A percentile compares a stretch with the other conserved stretches of the same genome.
Evolutionary conservation across 2,113 vertebrate genomes (phyloP).

Genomic region (Sturnus vulgaris): DNA sequence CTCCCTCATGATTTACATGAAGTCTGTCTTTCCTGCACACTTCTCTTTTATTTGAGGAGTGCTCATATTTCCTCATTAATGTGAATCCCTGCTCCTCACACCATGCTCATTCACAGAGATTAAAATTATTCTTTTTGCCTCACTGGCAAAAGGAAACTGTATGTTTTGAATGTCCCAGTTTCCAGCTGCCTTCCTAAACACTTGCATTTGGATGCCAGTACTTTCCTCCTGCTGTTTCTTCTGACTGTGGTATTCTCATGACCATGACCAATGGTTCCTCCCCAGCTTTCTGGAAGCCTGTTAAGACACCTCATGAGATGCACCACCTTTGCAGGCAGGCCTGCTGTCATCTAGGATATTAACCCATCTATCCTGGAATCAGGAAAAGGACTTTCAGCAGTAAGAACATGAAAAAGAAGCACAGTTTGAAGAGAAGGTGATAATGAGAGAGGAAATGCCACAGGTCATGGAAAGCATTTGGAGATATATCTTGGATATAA

Average conservation of each 20-base stretch:
- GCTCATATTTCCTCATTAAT: neutral
- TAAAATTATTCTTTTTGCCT: neutral
- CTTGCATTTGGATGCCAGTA: neutral
- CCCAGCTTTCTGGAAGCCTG: neutral
- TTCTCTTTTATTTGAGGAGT: neutral
- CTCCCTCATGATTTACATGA: neutral
- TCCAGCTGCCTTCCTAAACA: neutral
- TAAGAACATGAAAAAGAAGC: neutral
- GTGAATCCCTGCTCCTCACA: neutral
- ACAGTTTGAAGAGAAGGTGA: neutral
- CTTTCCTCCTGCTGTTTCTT: neutral
- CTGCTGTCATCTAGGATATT: neutral
- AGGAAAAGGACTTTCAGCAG: neutral
- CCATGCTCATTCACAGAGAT: neutral
- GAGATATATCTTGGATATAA: neutral
- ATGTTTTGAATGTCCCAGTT: neutral
- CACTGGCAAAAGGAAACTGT: neutral
- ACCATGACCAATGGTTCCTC: neutral
- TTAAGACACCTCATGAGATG: neutral
- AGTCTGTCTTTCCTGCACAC: neutral
- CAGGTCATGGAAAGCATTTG: neutral
- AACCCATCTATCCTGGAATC: neutral
- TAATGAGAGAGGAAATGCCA: neutral
- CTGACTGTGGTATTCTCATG: neutral
- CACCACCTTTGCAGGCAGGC: neutral